Conservation (phyloP, 2,797 vertebrate genomes). For the Cyclura pinguis region DNA sequence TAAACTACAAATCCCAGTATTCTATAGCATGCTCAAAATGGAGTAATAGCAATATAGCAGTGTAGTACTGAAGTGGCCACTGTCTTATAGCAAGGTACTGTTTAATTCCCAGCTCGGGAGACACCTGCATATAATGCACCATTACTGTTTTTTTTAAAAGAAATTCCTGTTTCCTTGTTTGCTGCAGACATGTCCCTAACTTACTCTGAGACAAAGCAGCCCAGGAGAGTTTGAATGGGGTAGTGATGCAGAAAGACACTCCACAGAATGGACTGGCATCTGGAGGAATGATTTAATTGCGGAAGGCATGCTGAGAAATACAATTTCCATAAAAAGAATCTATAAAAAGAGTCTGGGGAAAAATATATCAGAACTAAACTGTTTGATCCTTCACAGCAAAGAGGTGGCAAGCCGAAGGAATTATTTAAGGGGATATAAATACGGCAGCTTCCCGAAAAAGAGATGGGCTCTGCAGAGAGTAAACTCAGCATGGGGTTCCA, state of each 20-base stretch:
- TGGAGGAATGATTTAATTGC: conserved; percentile 40
- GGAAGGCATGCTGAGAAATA: conserved; percentile 53
- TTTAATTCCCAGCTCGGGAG: conserved; percentile 21
- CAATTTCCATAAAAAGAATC: conserved; percentile 51
- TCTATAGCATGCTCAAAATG: no score
- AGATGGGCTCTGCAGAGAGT: neutral
- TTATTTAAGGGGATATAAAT: conserved; percentile 8
- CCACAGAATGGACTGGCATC: conserved; percentile 35
- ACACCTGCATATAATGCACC: conserved; percentile 52
- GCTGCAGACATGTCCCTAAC: neutral
- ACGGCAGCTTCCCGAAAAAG: neutral
- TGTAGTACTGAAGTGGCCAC: neutral
- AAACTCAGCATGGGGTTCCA: neutral
- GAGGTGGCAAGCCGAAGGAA: neutral
- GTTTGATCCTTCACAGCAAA: conserved; percentile 61
- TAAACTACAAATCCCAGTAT: no score
- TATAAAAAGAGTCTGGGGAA: conserved; percentile 39
- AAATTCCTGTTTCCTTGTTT: conserved; percentile 36
- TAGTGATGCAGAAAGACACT: conserved; percentile 36
- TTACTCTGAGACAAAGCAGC: conserved; percentile 44
- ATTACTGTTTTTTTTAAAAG: conserved; percentile 24
- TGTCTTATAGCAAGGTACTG: neutral
- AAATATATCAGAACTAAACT: conserved; percentile 41
- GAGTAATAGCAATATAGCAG: no score
- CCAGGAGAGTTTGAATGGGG: conserved; percentile 17